A percentile compares a stretch with the other conserved stretches of the same genome.
Conservation (phyloP, 1,140 invertebrate genomes). For the Lithobius niger region DNA sequence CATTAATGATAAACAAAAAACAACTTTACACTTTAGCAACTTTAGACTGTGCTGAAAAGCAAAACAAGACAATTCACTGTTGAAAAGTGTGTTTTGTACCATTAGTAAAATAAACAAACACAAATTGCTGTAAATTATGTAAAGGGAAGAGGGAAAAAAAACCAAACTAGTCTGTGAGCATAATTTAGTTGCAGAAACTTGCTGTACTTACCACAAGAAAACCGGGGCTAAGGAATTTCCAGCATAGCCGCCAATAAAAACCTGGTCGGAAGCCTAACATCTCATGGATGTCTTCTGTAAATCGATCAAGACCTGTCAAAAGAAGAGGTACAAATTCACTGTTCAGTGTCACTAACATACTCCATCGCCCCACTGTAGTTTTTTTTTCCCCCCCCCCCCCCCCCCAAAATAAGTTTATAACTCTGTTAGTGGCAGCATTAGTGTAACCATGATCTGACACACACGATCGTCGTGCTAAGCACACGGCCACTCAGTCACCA, state of each 20-base stretch:
- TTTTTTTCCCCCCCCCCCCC: not conserved
- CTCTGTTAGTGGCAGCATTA: not conserved
- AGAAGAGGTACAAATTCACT: slow-evolving; percentile 5
- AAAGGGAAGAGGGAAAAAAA: no score
- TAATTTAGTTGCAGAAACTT: no score
- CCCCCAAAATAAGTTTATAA: not conserved
- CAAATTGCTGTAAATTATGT: no score
- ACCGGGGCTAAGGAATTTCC: slow-evolving; percentile 37
- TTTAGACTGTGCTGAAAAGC: no score
- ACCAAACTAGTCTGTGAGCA: no score
- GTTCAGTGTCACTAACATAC: slow-evolving; percentile 1
- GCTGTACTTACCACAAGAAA: slow-evolving; percentile 36
- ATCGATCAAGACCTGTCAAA: slow-evolving; percentile 41
- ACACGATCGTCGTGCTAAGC: not conserved
- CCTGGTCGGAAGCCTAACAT: slow-evolving; percentile 37
- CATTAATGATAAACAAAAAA: not conserved
- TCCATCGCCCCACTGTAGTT: not conserved
- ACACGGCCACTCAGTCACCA: not conserved
- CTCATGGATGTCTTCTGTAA: slow-evolving; percentile 45
- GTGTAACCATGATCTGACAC: no score
- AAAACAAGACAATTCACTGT: no score
- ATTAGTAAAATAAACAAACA: no score
- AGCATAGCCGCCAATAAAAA: slow-evolving; percentile 38
- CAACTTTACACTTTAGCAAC: not conserved
- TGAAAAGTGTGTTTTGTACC: no score